Percentiles rank a stretch among this genome's conserved stretches.
Evolutionary conservation across 2,797 vertebrate species (phyloP).

Genomic region (Pagetopsis macropterus): DNA sequence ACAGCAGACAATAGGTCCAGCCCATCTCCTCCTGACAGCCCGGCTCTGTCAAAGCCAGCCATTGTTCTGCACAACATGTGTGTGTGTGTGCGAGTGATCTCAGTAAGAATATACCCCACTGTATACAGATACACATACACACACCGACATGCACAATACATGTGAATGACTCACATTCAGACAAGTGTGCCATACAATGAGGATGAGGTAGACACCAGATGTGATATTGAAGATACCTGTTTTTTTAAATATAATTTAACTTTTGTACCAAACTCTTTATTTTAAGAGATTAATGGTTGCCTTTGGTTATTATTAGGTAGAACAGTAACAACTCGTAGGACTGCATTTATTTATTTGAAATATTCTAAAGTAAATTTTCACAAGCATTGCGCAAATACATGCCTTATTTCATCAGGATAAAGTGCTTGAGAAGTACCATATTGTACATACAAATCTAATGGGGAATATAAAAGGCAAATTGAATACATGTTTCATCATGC

Average conservation of each 20-base stretch:
- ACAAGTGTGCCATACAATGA: neutral
- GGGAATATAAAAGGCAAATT: too few species aligned
- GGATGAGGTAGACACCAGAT: neutral
- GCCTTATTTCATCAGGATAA: neutral
- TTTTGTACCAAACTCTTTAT: neutral
- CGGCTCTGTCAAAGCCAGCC: slow-evolving; percentile 70
- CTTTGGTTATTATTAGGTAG: neutral
- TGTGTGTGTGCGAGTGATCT: slow-evolving; percentile 27
- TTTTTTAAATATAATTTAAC: neutral
- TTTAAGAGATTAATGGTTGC: neutral
- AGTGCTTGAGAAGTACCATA: neutral
- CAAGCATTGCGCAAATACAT: neutral
- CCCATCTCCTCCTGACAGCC: slow-evolving; percentile 76
- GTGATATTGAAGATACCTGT: neutral
- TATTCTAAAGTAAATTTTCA: neutral
- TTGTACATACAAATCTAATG: neutral
- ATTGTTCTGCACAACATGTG: slow-evolving; percentile 65
- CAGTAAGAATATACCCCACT: slow-evolving; percentile 44
- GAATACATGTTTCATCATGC: too few species aligned
- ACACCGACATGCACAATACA: slow-evolving; percentile 20
- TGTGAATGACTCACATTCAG: slow-evolving; percentile 16
- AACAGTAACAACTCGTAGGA: neutral
- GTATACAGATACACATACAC: slow-evolving; percentile 36
- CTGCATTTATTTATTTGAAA: neutral
- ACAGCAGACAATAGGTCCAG: slow-evolving; percentile 73